Evolutionary conservation across 2,797 vertebrate species (phyloP), one percentile per base, ranked within the genome.

Genomic region (Phrynocephalus forsythii): DNA sequence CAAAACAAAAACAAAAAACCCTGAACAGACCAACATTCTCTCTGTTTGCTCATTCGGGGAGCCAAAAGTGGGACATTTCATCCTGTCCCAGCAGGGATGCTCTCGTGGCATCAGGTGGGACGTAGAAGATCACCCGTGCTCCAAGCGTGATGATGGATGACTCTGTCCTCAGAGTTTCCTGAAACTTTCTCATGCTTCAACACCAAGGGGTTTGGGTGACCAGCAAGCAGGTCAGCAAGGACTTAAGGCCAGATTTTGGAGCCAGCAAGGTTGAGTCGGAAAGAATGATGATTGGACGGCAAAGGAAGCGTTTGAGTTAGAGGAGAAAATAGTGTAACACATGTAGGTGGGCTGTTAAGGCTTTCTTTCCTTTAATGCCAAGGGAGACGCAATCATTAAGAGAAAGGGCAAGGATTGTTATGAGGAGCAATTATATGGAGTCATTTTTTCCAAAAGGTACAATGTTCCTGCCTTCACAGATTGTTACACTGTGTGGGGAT

Each of bases 391-490:
- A 93, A 86, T 91, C 89, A 79, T 85, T 28, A 73, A 88, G 89
- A 93, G 83, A 72, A 94, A 92, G 85, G 77, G 84, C 88, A 94
- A 79, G 84, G 85, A 94, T 95, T 94, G 91, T 93, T 92, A 85
- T 84, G 92, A 95, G 87, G 88, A 95, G 94, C 80, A 76, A 93
- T 94, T 92, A 3, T 33, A 91, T 90, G 90, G 88, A 94, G 69
- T 95, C 94, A 94, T 95, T 96, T 97, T 95, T 95, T 96, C 95
- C 18, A 86, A 94, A 96, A 96, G 95, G 96, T 96, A 91, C 94
- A 88, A 95, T 95, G 90, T 94, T 86, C 90, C 96, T 24, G 33
- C 18, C 81, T 93, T 94, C 90, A 92, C 90, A n/a, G 91, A 95
- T 95, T 95, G 90, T 95, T 96, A 91, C 85, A 15, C 95, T 92